phyloP scores from a whole-genome alignment of 2,888 invertebrate genomes.

The Alitta virens region DNA sequence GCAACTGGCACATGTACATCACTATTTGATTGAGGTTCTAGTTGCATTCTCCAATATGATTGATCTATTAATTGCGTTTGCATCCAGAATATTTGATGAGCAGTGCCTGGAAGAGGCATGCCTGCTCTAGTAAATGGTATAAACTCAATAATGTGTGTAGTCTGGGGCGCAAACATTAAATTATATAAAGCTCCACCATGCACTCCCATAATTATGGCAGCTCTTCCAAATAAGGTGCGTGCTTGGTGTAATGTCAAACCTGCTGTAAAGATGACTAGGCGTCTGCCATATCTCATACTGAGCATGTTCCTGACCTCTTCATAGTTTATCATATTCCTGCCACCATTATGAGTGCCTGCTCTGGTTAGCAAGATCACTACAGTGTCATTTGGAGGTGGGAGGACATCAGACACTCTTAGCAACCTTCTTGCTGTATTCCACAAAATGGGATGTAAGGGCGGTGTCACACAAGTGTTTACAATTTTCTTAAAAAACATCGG shows the following conservation, averaged over 20 bases:
- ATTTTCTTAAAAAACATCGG: neutral
- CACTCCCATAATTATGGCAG: constrained; percentile 18
- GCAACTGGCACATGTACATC: constrained; percentile 1
- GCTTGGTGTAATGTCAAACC: constrained; percentile 3
- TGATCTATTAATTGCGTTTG: constrained; percentile 4
- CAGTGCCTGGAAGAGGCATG: neutral
- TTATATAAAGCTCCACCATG: constrained; percentile 25
- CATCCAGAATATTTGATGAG: constrained; percentile 10
- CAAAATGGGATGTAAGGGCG: constrained; percentile 17
- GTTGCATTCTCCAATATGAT: constrained; percentile 6
- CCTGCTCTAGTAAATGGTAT: constrained; percentile 9
- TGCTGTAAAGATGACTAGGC: constrained; percentile 12
- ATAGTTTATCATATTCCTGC: constrained; percentile 14
- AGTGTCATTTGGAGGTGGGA: neutral
- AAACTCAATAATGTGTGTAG: constrained; percentile 14
- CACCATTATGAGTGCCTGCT: constrained; percentile 4
- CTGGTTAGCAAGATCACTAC: constrained; percentile 14
- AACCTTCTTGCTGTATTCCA: constrained; percentile 12
- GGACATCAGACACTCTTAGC: neutral
- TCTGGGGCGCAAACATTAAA: constrained; percentile 8
- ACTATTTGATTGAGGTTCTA: neutral
- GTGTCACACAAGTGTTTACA: constrained; percentile 17
- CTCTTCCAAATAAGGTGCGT: constrained; percentile 7
- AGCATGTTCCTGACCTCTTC: constrained; percentile 7
- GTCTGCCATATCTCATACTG: constrained; percentile 1